phyloP scores from a whole-genome alignment of 64 coral and sea anemone genomes.

The Montipora foliosa region DNA sequence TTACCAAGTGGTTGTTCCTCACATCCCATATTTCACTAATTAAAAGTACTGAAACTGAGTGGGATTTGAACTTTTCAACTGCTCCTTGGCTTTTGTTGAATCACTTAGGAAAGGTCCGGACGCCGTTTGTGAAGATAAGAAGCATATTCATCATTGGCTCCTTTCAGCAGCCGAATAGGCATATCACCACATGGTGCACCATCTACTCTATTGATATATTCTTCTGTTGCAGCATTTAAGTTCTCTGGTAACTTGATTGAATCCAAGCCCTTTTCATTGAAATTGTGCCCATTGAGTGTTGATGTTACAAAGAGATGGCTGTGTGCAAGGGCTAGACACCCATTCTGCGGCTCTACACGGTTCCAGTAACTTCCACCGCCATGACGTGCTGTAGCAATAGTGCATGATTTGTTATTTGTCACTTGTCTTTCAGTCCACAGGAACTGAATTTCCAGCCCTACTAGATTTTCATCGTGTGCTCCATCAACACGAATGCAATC shows the following conservation, averaged over 20 bases:
- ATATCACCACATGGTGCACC: constrained; percentile 69
- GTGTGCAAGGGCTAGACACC: constrained; percentile 55
- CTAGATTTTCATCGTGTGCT: constrained; percentile 21
- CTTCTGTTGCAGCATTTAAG: too few relatives aligned
- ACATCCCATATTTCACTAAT: constrained; percentile 27
- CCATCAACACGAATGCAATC: constrained; percentile 52
- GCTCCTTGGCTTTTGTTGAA: constrained; percentile 49
- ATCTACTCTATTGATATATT: neutral
- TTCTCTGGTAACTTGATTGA: neutral
- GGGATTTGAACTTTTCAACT: constrained; percentile 22
- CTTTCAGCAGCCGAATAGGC: constrained; percentile 21
- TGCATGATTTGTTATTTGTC: constrained; percentile 11
- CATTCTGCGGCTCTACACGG: constrained; percentile 50
- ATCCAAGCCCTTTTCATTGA: constrained; percentile 39
- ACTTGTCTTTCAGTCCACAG: constrained; percentile 48
- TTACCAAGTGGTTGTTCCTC: constrained; percentile 39
- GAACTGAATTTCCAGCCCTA: constrained; percentile 40
- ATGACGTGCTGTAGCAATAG: constrained; percentile 39
- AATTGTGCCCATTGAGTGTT: constrained; percentile 60
- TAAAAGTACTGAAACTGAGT: constrained; percentile 41
- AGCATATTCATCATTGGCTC: constrained; percentile 31
- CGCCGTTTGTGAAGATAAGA: constrained; percentile 31
- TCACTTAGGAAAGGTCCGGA: constrained; percentile 56
- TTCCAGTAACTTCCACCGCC: constrained; percentile 56
- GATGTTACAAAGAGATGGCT: constrained; percentile 65